Evolutionary conservation across 2,113 vertebrate genomes (phyloP).

Genomic region (Dryoscopus gambensis): DNA sequence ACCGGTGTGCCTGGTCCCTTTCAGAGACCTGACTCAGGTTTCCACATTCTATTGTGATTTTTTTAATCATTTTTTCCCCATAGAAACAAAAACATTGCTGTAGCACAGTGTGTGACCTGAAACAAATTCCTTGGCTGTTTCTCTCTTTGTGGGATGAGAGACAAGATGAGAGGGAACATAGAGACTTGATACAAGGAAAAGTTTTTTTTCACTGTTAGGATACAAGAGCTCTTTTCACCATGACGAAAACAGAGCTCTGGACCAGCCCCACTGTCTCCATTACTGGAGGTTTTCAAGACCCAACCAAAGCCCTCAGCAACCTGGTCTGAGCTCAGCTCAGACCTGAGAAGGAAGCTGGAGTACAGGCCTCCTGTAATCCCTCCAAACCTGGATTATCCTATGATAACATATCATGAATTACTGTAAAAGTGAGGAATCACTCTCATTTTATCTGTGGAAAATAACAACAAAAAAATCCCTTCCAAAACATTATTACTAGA

Average conservation of each 20-base stretch:
- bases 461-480: neutral
- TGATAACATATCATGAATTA: neutral
- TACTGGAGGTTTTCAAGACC: neutral
- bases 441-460: neutral
- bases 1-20: rapidly evolving
- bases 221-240: neutral
- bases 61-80: neutral
- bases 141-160: neutral
- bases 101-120: neutral
- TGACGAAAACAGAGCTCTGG: neutral
- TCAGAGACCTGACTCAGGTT: neutral
- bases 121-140: neutral
- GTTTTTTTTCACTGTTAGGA: neutral
- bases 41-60: neutral
- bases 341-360: neutral
- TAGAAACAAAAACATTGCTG: neutral
- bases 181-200: neutral
- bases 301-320: neutral
- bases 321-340: neutral
- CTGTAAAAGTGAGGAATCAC: neutral
- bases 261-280: neutral
- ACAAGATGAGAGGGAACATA: neutral
- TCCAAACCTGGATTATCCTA: neutral
- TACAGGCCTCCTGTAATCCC: neutral
- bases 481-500: neutral